A percentile compares a stretch with the other conserved stretches of the same genome.
phyloP scores from a whole-genome alignment of 2,113 vertebrate species.

The Ailuropoda melanoleuca region DNA sequence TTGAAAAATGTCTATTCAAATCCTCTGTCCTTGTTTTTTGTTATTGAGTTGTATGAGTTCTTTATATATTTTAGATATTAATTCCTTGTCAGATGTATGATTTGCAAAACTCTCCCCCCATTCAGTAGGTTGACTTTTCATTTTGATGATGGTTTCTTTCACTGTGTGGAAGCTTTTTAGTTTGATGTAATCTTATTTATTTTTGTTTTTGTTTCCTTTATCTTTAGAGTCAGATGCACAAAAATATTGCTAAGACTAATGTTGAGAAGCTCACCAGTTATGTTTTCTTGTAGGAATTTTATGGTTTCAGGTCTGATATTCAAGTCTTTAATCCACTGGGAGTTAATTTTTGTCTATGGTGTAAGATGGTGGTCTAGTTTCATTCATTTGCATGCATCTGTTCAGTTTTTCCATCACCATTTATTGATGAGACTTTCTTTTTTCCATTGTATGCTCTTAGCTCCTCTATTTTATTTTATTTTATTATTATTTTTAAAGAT shows the following conservation, averaged over 20 bases:
- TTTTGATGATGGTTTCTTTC: not conserved
- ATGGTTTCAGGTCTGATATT: not conserved
- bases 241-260: not conserved
- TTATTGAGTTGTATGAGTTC: not conserved
- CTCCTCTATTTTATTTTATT: not conserved
- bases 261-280: not conserved
- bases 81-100: not conserved
- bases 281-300: not conserved
- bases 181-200: not conserved
- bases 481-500: too few relatives aligned
- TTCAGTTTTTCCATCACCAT: not conserved
- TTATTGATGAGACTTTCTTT: not conserved
- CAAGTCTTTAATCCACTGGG: not conserved
- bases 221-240: not conserved
- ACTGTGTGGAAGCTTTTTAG: not conserved
- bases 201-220: not conserved
- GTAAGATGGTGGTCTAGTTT: not conserved
- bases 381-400: not conserved
- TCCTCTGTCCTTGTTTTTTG: not conserved
- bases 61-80: not conserved
- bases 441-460: not conserved
- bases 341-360: not conserved
- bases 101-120: not conserved
- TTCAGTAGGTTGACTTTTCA: not conserved
- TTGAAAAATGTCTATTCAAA: not conserved